A percentile compares a stretch with the other conserved stretches of the same genome.
These are phyloP conservation scores for Nesometra sesokonis DNA, from an alignment of 35 echinoderm and acorn worm genomes.

Conservation along the genomic window DNA sequence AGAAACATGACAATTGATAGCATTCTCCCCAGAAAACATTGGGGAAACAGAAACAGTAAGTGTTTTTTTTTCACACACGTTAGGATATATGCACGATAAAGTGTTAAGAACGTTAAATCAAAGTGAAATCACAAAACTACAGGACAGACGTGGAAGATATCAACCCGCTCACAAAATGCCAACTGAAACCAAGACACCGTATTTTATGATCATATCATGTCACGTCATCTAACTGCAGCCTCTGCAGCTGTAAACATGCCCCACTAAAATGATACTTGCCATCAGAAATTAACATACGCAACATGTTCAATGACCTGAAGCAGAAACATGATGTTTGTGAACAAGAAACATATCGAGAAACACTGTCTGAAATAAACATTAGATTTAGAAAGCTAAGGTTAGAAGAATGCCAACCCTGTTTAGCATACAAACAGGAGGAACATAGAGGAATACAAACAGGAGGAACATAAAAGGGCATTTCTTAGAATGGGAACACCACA, in stretches of 20 bases:
- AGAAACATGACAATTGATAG: too few species aligned
- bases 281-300: background rate
- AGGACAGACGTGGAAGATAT: background rate
- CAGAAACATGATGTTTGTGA: constrained; percentile 15
- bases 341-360: background rate
- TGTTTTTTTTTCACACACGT: background rate
- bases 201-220: constrained; percentile 7
- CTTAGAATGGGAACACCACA: background rate
- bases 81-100: constrained; percentile 1
- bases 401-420: background rate
- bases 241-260: constrained; percentile 3
- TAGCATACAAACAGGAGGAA: background rate
- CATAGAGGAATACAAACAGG: background rate
- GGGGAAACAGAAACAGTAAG: too few species aligned
- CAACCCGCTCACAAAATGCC: background rate
- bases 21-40: too few species aligned
- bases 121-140: background rate
- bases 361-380: constrained; percentile 3
- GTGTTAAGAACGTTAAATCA: background rate
- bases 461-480: background rate
- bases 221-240: constrained; percentile 2
- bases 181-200: background rate
- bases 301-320: constrained; percentile 21
- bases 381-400: background rate
- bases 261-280: constrained; percentile 7